Percentiles rank a stretch among this genome's conserved stretches.
Evolutionary conservation across 2,888 invertebrate genomes (phyloP).

Genomic region (Eupithecia abbreviata): DNA sequence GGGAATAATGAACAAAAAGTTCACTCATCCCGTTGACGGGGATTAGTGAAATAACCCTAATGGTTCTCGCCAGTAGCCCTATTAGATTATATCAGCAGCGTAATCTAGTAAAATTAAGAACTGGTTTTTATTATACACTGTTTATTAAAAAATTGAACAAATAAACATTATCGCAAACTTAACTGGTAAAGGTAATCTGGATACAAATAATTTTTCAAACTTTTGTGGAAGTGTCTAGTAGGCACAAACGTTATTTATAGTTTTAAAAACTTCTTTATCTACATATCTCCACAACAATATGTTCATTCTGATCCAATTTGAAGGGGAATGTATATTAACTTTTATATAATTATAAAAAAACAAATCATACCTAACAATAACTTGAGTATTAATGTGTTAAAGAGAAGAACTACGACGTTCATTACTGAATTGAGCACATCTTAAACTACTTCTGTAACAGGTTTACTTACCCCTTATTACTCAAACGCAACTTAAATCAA

Average conservation of each 20-base stretch:
- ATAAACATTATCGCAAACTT: conserved; percentile 56
- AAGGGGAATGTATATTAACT: conserved; percentile 30
- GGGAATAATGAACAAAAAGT: too few relatives aligned
- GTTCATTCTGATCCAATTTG: conserved; percentile 15
- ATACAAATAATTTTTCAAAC: conserved; percentile 24
- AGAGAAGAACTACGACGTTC: conserved; percentile 16
- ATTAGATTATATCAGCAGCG: too few relatives aligned
- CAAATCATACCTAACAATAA: conserved; percentile 12
- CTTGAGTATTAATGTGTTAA: conserved; percentile 33
- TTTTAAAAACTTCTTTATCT: conserved; percentile 21
- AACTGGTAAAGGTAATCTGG: conserved; percentile 42
- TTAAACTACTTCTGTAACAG: neutral
- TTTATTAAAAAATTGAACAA: conserved; percentile 56
- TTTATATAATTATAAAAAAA: conserved; percentile 23
- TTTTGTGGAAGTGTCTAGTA: conserved; percentile 17
- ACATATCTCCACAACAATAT: conserved; percentile 16
- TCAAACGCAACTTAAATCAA: too few relatives aligned
- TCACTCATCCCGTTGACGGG: too few relatives aligned
- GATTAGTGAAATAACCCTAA: too few relatives aligned
- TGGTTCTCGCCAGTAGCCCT: too few relatives aligned
- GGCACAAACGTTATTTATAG: conserved; percentile 32
- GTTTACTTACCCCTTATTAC: neutral
- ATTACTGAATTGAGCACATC: conserved; percentile 34
- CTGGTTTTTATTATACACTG: conserved; percentile 47
- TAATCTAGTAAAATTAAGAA: neutral